phyloP scores from a whole-genome alignment of 2,113 vertebrate species.

The Pterocles burchelli region DNA sequence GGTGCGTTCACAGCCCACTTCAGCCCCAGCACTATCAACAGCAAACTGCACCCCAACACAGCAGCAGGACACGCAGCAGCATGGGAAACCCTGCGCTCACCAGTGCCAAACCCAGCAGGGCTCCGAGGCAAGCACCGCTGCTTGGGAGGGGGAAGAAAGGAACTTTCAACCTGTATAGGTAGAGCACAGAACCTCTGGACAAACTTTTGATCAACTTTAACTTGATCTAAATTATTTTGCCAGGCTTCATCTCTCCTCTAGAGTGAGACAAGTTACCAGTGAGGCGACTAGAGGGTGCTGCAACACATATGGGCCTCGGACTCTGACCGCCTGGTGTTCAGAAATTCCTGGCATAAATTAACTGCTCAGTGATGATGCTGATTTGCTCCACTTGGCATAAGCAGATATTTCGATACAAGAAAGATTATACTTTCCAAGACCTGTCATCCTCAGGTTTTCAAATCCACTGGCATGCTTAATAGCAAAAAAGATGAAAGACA shows the following conservation, averaged over 20 bases:
- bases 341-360: slow-evolving; percentile 48
- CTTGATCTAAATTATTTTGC: not conserved
- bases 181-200: not conserved
- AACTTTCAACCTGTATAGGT: not conserved
- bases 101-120: not conserved
- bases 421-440: slow-evolving; percentile 3
- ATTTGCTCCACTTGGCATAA: slow-evolving; percentile 16
- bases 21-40: accelerated
- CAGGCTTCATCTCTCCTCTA: not conserved
- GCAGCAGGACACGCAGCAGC: not conserved
- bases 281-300: slow-evolving; percentile 36
- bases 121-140: accelerated
- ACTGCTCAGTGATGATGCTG: not conserved
- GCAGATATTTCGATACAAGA: not conserved
- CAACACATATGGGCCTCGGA: not conserved
- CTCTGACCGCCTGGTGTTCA: not conserved
- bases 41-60: not conserved
- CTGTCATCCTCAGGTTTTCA: not conserved
- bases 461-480: slow-evolving; percentile 19
- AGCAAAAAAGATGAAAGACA: not conserved
- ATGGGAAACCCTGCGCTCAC: not conserved
- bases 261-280: not conserved
- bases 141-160: not conserved
- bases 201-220: not conserved
- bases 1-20: accelerated